These are phyloP conservation scores for Melipona bicolor DNA, from an alignment of 2,888 invertebrate species.

Conservation along the genomic window DNA sequence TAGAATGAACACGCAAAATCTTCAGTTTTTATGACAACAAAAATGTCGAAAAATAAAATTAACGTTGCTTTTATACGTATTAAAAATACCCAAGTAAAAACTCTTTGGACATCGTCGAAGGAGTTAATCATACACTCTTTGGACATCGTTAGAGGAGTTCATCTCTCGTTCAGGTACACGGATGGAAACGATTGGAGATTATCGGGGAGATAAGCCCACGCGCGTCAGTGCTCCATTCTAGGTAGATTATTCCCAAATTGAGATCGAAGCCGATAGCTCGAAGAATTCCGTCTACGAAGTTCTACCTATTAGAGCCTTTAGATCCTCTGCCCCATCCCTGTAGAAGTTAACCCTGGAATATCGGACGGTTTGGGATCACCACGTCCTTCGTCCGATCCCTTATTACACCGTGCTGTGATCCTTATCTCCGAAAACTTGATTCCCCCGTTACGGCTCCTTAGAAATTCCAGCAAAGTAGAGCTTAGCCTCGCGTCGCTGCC, in stretches of 20 bases:
- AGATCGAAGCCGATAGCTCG: conserved; percentile 9
- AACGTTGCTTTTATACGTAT: no score
- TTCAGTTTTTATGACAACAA: no score
- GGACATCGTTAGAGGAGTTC: not conserved
- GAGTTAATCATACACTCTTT: not conserved
- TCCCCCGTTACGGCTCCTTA: conserved; percentile 19
- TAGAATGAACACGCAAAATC: no score
- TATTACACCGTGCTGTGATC: conserved; percentile 21
- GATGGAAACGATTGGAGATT: not conserved
- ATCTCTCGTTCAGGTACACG: not conserved
- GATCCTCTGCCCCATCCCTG: conserved; percentile 1
- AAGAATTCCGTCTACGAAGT: not conserved
- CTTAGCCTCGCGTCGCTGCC: not conserved
- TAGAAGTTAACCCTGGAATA: not conserved
- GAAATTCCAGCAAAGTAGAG: conserved; percentile 20
- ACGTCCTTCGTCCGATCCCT: conserved; percentile 29
- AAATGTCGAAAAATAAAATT: no score
- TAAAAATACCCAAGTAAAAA: not conserved
- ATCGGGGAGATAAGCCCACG: not conserved
- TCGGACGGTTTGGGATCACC: conserved; percentile 13
- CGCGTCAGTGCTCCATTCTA: not conserved
- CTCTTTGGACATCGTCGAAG: not conserved
- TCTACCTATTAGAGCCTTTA: conserved; percentile 23
- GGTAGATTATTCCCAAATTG: conserved; percentile 15
- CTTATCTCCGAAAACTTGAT: conserved; percentile 34